Percentiles rank a stretch among this genome's conserved stretches.
These are phyloP conservation scores for Hepsetus odoe DNA, from an alignment of 2,113 vertebrate genomes.

Conservation along the genomic window DNA sequence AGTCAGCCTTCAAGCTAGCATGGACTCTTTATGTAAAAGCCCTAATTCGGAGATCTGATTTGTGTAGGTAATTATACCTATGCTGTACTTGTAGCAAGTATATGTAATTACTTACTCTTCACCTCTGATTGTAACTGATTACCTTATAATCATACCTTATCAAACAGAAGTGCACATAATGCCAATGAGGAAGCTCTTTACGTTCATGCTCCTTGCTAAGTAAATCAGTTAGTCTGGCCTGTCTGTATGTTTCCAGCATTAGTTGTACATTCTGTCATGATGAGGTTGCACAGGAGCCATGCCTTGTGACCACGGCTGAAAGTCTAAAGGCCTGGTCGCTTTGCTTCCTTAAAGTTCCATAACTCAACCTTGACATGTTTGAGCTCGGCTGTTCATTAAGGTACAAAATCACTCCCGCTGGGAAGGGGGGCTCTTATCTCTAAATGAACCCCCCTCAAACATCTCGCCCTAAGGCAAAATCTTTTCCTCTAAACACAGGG, in stretches of 20 bases:
- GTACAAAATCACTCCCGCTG: constrained; percentile 36
- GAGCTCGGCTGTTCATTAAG: constrained; percentile 40
- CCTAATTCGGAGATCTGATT: too few relatives aligned
- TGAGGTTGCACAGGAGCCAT: constrained; percentile 14
- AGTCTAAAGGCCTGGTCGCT: not conserved
- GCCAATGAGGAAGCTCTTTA: not conserved
- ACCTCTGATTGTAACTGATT: too few relatives aligned
- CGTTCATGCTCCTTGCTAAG: not conserved
- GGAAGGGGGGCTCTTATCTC: constrained; percentile 43
- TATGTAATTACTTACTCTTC: too few relatives aligned
- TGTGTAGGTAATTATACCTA: too few relatives aligned
- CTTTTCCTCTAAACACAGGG: constrained; percentile 44
- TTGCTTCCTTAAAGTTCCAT: constrained; percentile 16
- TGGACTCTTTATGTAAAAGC: too few relatives aligned
- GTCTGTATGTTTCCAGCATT: not conserved
- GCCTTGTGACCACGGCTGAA: constrained; percentile 9
- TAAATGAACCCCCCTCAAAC: constrained; percentile 12
- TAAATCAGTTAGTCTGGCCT: not conserved
- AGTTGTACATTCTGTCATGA: constrained; percentile 31
- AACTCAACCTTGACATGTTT: constrained; percentile 50
- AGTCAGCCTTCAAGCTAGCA: too few relatives aligned
- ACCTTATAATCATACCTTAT: too few relatives aligned
- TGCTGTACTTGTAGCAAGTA: too few relatives aligned
- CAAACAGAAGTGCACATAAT: not conserved
- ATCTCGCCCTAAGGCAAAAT: constrained; percentile 33